Evolutionary conservation across 2,797 vertebrate genomes (phyloP).

Genomic region (Characodon lateralis): DNA sequence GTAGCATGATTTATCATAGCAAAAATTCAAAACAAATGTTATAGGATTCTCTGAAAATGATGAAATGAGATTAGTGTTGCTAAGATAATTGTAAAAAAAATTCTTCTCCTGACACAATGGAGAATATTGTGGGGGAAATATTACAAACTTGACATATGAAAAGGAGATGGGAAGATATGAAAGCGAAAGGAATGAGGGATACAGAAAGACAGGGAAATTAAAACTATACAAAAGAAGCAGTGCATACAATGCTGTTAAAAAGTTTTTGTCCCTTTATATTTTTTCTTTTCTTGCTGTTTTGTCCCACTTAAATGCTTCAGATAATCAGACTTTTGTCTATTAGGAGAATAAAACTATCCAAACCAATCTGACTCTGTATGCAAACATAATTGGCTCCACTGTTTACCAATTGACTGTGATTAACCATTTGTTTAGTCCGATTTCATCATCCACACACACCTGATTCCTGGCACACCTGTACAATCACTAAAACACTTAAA

Average conservation of each 20-base stretch:
- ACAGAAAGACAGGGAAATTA: constrained; percentile 22
- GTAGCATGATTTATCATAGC: constrained; percentile 5
- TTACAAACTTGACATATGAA: constrained; percentile 33
- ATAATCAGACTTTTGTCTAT: no score
- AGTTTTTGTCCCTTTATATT: no score
- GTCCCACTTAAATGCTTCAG: not conserved
- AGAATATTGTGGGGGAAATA: constrained; percentile 58
- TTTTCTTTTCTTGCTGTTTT: not conserved
- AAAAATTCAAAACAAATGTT: constrained; percentile 32
- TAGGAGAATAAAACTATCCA: no score
- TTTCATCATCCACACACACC: no score
- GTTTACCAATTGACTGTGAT: no score
- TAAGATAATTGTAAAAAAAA: constrained; percentile 18
- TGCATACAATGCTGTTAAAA: constrained; percentile 4
- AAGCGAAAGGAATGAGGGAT: not conserved
- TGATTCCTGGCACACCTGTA: no score
- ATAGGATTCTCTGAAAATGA: constrained; percentile 28
- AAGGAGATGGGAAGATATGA: constrained; percentile 3
- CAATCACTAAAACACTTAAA: no score
- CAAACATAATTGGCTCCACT: no score
- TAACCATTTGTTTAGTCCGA: no score
- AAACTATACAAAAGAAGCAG: constrained; percentile 25
- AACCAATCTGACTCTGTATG: no score
- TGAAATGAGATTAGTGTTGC: constrained; percentile 45
- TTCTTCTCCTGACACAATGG: constrained; percentile 39